Evolutionary conservation across 1,140 invertebrate species (phyloP).

Genomic region (Aplysia californica): DNA sequence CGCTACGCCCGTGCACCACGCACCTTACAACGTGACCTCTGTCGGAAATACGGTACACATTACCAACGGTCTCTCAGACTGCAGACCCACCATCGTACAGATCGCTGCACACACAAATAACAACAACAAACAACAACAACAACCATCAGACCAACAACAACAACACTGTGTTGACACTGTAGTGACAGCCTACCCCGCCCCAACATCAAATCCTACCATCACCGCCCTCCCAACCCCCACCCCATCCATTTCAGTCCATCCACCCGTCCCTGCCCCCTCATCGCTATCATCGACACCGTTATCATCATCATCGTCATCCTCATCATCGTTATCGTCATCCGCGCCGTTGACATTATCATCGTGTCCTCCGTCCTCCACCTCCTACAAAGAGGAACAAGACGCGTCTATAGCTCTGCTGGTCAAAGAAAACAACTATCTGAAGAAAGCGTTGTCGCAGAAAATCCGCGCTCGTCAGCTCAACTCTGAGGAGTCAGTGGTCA

Average conservation of each 20-base stretch:
- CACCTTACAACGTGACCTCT: too few species aligned
- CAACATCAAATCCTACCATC: background rate
- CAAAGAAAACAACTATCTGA: constrained; percentile 12
- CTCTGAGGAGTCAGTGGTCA: background rate
- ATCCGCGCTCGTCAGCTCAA: constrained; percentile 14
- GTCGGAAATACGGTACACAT: too few species aligned
- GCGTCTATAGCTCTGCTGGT: background rate
- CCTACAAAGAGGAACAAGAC: background rate
- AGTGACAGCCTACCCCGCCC: background rate
- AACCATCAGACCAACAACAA: too few species aligned
- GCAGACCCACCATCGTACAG: too few species aligned
- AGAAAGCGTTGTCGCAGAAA: constrained; percentile 20
- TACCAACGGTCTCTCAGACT: too few species aligned
- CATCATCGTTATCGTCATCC: too few species aligned
- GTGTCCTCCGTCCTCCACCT: background rate
- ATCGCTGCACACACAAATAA: too few species aligned
- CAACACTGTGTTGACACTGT: too few species aligned
- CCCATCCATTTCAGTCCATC: background rate
- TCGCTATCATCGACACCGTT: background rate
- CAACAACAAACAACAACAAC: too few species aligned
- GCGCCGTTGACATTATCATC: background rate
- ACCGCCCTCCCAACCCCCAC: background rate
- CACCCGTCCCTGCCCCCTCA: background rate
- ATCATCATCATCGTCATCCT: too few species aligned
- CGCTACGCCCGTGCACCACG: too few species aligned